Base-by-base conservation (phyloP, 2,888 invertebrate genomes). In the Caenorhabditis zanzibari region DNA sequence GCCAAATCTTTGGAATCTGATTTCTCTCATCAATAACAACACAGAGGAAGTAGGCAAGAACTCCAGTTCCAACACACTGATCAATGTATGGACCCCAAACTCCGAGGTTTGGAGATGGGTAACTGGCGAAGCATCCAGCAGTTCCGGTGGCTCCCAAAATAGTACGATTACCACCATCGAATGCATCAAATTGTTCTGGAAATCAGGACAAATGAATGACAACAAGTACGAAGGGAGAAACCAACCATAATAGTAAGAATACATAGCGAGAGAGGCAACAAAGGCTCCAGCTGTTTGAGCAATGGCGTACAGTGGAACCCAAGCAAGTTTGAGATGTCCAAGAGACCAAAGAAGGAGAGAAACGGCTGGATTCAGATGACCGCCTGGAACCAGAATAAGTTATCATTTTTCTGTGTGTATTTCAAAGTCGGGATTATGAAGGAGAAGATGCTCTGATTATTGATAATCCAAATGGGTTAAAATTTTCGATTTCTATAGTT, bases 61-160 rank as follows among this genome's bases (percentile, higher is more conserved):
- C 85, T 16, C 82, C 90, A 14, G 91, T 91, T 14, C 91, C 91
- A n/a, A 90, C 88, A 47, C 89, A 83, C 85, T 90, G 81, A 81
- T 91, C 91, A 64, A 90, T 73, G 68, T 89, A 90, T 12, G 90
- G 88, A 19, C 86, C 88, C 59, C 84, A 75, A 61, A 75, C 68
- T 32, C 80, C 79, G 28, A 81, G 73, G 54, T 81, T 71, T 12
- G 80, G 84, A 12, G 80, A 81, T 10, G 91, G 91, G 58, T 90
- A 91, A 22, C 88, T 88, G 59, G 87, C 86, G 81, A 91, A 91
- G 64, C 89, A 79, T 14, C 79, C 80, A 47, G 86, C 89, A 19
- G 91, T 86, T 35, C 88, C 89, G 22, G 76, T 86, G 10, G 77
- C 56, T 14, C 88, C 88, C 12, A 82, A 59, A 22, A 89, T 77